Base-by-base conservation (phyloP, 2,888 invertebrate species). In the Tridacna crocea region DNA sequence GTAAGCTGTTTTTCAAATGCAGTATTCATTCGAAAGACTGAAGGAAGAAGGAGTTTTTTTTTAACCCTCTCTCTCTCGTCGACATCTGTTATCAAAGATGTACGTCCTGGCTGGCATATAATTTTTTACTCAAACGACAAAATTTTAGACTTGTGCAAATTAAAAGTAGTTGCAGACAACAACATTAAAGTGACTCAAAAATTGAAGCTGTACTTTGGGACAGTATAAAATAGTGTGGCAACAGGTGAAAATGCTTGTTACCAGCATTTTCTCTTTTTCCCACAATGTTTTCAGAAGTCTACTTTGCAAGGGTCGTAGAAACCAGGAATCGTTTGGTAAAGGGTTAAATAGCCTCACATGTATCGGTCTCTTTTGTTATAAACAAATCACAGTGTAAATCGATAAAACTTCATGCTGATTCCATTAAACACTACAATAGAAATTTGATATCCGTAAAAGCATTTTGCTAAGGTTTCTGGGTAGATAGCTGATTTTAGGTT, bases 1-100 rank as follows among this genome's bases (percentile, higher is more conserved):
- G 90, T 90, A 82, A 84, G 90, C 88, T 22, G 10, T 36, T 36
- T 8, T 36, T 36, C 36, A 36, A 36, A n/a, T n/a, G n/a, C n/a
- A n/a, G 36, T 36, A 36, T 36, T 36, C 8, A 36, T 36, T 36
- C 8, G 36, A 36, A 8, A 36, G 8, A 36, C 36, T 4, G 36
- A 36, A 36, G 10, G 58, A 4, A 10, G 58, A 17, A 4, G 2
- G 17, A 58, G 19, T 6, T 58, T 10, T 58, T 10, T 10, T 19
- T 10, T 58, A 1, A 4, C 58, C 10, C 58, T n/a, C 17, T 58
- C 58, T 58, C n/a, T 58, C n/a, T n/a, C 10, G n/a, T 19, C n/a
- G n/a, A 10, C 58, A 58, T 19, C 10, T 19, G 10, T n/a, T 4
- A 58, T 58, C 2, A 17, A 58, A 19, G 10, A 6, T 36, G 2